Conservation (phyloP, 2,797 vertebrate species). For the Sandelia bainsii region DNA sequence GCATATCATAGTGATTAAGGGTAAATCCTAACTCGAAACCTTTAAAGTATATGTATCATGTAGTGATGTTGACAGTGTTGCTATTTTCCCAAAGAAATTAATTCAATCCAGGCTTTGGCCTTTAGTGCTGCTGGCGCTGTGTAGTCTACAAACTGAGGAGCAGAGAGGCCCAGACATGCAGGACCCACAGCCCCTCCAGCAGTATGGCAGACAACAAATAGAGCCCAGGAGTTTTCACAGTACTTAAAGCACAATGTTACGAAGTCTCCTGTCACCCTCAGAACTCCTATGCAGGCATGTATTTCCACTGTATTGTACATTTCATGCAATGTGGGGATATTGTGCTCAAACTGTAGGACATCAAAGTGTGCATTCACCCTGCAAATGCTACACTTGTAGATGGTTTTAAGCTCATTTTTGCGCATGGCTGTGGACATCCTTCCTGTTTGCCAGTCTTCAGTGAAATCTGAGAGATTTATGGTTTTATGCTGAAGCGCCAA, state of each 20-base stretch:
- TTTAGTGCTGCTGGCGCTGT: slow-evolving; percentile 61
- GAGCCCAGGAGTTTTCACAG: slow-evolving; percentile 40
- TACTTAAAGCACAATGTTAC: slow-evolving; percentile 55
- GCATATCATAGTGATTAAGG: slow-evolving; percentile 39
- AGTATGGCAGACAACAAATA: slow-evolving; percentile 67
- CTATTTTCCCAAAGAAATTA: slow-evolving; percentile 62
- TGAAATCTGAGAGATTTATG: slow-evolving; percentile 45
- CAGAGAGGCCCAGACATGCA: slow-evolving; percentile 78
- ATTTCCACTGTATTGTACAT: slow-evolving; percentile 19
- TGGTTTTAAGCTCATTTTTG: slow-evolving; percentile 37
- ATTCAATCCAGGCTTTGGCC: slow-evolving; percentile 68
- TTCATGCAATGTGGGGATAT: slow-evolving; percentile 51
- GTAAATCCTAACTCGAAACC: slow-evolving; percentile 42
- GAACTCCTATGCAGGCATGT: slow-evolving; percentile 47
- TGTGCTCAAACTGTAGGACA: slow-evolving; percentile 41
- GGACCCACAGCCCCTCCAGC: slow-evolving; percentile 74
- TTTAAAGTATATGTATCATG: slow-evolving; percentile 40
- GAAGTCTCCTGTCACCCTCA: slow-evolving; percentile 57
- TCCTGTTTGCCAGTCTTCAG: slow-evolving; percentile 22
- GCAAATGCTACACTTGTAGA: slow-evolving; percentile 37
- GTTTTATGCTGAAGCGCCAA: slow-evolving; percentile 15
- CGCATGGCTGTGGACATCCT: slow-evolving; percentile 27
- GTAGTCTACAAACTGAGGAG: slow-evolving; percentile 60
- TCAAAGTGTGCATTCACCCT: slow-evolving; percentile 45
- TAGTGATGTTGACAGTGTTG: slow-evolving; percentile 59